A percentile compares a stretch with the other conserved stretches of the same genome.
phyloP scores from a whole-genome alignment of 2,888 invertebrate genomes.

The Drosophila borealis region DNA sequence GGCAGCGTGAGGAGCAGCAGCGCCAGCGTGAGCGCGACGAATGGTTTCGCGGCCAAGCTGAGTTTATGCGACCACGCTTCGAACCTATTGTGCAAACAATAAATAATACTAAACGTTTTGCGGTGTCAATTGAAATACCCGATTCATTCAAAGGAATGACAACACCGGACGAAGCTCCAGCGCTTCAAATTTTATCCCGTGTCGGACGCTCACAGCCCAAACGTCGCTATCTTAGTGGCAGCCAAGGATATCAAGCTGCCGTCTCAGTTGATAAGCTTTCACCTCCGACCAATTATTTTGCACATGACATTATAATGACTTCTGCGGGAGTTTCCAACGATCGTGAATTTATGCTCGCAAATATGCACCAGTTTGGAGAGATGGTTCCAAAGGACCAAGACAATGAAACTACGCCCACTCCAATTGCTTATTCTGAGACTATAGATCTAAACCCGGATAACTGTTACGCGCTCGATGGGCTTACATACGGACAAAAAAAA shows the following conservation, averaged over 20 bases:
- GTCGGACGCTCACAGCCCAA: conserved; percentile 80
- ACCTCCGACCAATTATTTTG: conserved; percentile 58
- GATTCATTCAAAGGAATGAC: conserved; percentile 77
- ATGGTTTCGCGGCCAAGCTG: conserved; percentile 79
- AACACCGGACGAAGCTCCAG: conserved; percentile 31
- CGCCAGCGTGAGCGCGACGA: conserved; percentile 82
- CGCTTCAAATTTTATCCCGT: conserved; percentile 74
- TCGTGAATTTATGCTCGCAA: conserved; percentile 79
- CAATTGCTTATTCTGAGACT: conserved; percentile 81
- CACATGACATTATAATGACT: conserved; percentile 74
- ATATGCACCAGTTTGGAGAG: conserved; percentile 69
- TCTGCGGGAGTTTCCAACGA: conserved; percentile 66
- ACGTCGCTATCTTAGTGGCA: conserved; percentile 74
- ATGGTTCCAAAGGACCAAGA: conserved; percentile 50
- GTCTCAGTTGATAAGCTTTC: conserved; percentile 56
- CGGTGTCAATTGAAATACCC: conserved; percentile 83
- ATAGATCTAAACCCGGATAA: conserved; percentile 84
- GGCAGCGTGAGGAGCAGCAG: conserved; percentile 82
- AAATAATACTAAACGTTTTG: conserved; percentile 82
- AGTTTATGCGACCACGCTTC: conserved; percentile 76
- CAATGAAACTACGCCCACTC: conserved; percentile 65
- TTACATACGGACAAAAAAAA: conserved; percentile 84
- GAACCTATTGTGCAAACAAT: conserved; percentile 83
- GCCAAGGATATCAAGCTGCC: conserved; percentile 48
- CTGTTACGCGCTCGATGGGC: conserved; percentile 83